Conservation (phyloP, 2,113 vertebrate species). For the Perca schrenkii region DNA sequence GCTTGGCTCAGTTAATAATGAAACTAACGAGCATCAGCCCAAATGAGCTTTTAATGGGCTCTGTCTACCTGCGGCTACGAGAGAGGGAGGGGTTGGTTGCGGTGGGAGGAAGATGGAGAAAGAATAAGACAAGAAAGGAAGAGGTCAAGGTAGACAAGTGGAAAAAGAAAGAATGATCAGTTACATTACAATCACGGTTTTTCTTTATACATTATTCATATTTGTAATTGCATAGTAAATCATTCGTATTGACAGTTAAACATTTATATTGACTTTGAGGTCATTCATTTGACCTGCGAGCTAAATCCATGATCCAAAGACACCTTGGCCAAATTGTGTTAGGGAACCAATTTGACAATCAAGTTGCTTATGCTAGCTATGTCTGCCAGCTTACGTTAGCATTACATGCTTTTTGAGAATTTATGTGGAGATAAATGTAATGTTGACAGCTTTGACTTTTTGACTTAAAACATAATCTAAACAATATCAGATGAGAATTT, state of each 20-base stretch:
- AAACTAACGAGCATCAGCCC: constrained; percentile 66
- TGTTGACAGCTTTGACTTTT: neutral
- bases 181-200: neutral
- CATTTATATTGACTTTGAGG: neutral
- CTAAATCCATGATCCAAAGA: neutral
- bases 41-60: constrained; percentile 82
- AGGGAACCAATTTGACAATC: neutral
- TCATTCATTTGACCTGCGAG: neutral
- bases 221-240: neutral
- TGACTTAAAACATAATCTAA: neutral
- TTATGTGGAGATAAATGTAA: neutral
- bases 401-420: neutral
- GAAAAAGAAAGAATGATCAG: constrained; percentile 1
- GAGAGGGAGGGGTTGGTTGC: constrained; percentile 28
- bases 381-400: neutral
- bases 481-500: constrained; percentile 5
- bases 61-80: constrained; percentile 66
- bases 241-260: neutral
- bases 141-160: constrained; percentile 1
- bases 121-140: constrained; percentile 10
- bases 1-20: constrained; percentile 74
- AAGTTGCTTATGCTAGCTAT: neutral
- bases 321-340: neutral
- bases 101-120: neutral
- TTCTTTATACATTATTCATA: neutral